phyloP scores from a whole-genome alignment of 2,113 vertebrate genomes.

The Mesoclemmys tuberculata region DNA sequence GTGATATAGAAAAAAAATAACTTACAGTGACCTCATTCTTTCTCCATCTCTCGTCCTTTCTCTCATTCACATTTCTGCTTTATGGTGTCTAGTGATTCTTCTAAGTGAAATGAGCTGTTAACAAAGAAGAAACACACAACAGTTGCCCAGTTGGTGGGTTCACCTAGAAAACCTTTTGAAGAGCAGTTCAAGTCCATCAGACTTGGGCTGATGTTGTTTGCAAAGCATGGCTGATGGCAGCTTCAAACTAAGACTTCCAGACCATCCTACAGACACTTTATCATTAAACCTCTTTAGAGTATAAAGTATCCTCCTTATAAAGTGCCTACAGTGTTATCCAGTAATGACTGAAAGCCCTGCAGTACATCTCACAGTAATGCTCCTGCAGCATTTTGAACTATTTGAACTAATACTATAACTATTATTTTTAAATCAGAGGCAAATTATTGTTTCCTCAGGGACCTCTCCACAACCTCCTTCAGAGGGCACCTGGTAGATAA shows the following conservation, averaged over 20 bases:
- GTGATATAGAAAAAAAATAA: constrained; percentile 53
- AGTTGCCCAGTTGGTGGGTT: neutral
- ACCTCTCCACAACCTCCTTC: neutral
- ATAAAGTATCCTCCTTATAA: neutral
- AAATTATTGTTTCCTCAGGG: neutral
- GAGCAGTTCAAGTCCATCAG: neutral
- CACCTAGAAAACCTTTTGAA: neutral
- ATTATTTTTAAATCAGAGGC: neutral
- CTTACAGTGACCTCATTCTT: neutral
- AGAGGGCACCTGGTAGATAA: neutral
- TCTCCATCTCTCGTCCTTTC: neutral
- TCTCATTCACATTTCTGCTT: neutral
- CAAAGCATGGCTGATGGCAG: neutral
- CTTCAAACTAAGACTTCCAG: neutral
- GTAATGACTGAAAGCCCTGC: neutral
- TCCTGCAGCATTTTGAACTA: neutral
- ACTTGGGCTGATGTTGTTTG: neutral
- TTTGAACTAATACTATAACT: neutral
- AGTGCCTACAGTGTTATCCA: neutral
- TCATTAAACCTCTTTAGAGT: neutral
- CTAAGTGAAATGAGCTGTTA: constrained; percentile 11
- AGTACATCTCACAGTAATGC: neutral
- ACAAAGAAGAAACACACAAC: neutral
- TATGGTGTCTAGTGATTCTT: neutral
- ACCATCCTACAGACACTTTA: neutral